phyloP scores from a whole-genome alignment of 1,140 invertebrate genomes.

The Orchesella cincta region DNA sequence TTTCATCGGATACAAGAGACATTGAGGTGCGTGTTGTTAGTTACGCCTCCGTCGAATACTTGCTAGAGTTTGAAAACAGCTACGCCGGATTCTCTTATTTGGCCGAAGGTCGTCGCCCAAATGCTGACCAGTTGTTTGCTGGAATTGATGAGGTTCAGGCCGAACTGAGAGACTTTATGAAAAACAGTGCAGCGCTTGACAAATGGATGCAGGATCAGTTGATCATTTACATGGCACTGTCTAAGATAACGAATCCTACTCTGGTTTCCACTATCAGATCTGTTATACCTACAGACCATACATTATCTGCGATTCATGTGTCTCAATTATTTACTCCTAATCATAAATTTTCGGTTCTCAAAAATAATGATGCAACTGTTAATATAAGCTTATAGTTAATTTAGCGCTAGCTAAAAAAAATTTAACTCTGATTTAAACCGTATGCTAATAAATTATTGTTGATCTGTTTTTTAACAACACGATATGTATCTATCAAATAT shows the following conservation, averaged over 20 bases:
- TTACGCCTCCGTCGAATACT: slow-evolving; percentile 47
- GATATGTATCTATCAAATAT: no score
- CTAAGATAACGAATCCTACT: slow-evolving; percentile 37
- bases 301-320: slow-evolving; percentile 46
- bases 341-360: slow-evolving; percentile 19
- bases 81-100: slow-evolving; percentile 41
- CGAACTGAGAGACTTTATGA: slow-evolving; percentile 32
- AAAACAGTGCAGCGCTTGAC: slow-evolving; percentile 38
- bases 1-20: slow-evolving; percentile 24
- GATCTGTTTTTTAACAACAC: no score
- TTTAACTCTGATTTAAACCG: no score
- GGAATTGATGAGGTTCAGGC: slow-evolving; percentile 32
- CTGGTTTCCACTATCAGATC: slow-evolving; percentile 11
- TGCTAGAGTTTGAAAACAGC: slow-evolving; percentile 36
- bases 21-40: slow-evolving; percentile 40
- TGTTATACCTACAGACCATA: slow-evolving; percentile 37
- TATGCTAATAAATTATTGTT: no score
- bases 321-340: slow-evolving; percentile 30
- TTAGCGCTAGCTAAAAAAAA: no score
- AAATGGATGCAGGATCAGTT: slow-evolving; percentile 47
- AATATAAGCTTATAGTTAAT: slow-evolving; percentile 18
- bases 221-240: slow-evolving; percentile 49
- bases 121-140: slow-evolving; percentile 33
- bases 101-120: slow-evolving; percentile 27
- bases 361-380: not conserved